Conservation (phyloP, 2,888 invertebrate genomes). For the Molorchus minor region DNA sequence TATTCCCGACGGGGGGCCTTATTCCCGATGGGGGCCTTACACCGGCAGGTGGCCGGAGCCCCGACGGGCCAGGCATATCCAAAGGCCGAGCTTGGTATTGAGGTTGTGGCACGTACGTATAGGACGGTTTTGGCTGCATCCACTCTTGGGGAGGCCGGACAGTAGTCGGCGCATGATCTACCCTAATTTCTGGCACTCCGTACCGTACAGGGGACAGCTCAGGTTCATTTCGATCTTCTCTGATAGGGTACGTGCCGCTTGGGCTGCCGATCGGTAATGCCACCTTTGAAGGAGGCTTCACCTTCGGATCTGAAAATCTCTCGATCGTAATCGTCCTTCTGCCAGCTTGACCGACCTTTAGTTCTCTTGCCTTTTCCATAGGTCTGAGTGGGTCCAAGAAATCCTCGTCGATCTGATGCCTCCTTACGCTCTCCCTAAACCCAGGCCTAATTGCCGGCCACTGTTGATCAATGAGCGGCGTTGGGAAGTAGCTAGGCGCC, state of each 20-base stretch:
- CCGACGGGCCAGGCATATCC: not conserved
- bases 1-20: constrained; percentile 3
- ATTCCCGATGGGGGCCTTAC: not conserved
- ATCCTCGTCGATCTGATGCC: constrained; percentile 16
- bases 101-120: no score
- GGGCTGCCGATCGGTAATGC: not conserved
- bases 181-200: constrained; percentile 14
- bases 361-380: constrained; percentile 3
- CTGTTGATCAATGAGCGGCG: constrained; percentile 18
- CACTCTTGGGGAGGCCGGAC: no score
- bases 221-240: constrained; percentile 11
- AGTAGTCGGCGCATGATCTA: no score
- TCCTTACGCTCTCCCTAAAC: constrained; percentile 2
- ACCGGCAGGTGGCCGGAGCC: not conserved
- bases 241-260: not conserved
- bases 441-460: constrained; percentile 16
- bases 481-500: constrained; percentile 30
- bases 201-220: constrained; percentile 14
- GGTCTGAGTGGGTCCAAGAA: constrained; percentile 12
- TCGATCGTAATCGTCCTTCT: not conserved
- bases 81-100: not conserved
- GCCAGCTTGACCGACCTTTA: constrained; percentile 18
- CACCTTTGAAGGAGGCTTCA: not conserved
- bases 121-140: no score
- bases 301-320: constrained; percentile 9